Evolutionary conservation across 2,888 invertebrate genomes (phyloP).

Genomic region (Crioceris asparagi): DNA sequence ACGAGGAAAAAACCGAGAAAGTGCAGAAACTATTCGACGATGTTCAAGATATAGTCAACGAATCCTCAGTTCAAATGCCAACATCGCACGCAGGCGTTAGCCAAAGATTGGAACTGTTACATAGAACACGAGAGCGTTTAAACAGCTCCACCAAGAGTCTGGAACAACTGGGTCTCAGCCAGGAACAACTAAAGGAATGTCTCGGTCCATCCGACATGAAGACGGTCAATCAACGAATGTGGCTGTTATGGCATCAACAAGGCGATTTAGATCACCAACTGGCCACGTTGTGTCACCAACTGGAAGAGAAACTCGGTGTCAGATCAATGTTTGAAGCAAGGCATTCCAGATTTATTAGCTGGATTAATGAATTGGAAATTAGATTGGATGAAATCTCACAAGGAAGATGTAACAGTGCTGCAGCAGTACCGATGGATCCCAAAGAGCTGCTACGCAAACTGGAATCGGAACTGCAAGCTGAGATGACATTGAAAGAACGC

Average conservation of each 20-base stretch:
- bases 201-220: constrained; percentile 77
- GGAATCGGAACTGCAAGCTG: constrained; percentile 64
- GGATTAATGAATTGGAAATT: constrained; percentile 60
- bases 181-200: constrained; percentile 76
- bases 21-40: constrained; percentile 54
- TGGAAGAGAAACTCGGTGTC: constrained; percentile 64
- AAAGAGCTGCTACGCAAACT: constrained; percentile 61
- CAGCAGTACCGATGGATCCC: constrained; percentile 47
- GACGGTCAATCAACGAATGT: constrained; percentile 63
- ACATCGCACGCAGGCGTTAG: constrained; percentile 52
- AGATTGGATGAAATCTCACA: constrained; percentile 47
- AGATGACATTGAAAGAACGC: constrained; percentile 62
- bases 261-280: constrained; percentile 72
- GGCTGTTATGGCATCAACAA: constrained; percentile 70
- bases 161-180: constrained; percentile 60
- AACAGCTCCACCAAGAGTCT: constrained; percentile 49
- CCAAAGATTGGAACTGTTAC: constrained; percentile 51
- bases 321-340: constrained; percentile 60
- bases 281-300: constrained; percentile 55
- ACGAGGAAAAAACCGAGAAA: constrained; percentile 50
- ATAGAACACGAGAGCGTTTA: constrained; percentile 49
- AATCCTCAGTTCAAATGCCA: constrained; percentile 43
- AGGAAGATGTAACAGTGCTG: constrained; percentile 24
- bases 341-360: constrained; percentile 52
- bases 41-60: constrained; percentile 50